phyloP scores from a whole-genome alignment of 53 echinoderm and acorn worm genomes.

The Astropecten irregularis region DNA sequence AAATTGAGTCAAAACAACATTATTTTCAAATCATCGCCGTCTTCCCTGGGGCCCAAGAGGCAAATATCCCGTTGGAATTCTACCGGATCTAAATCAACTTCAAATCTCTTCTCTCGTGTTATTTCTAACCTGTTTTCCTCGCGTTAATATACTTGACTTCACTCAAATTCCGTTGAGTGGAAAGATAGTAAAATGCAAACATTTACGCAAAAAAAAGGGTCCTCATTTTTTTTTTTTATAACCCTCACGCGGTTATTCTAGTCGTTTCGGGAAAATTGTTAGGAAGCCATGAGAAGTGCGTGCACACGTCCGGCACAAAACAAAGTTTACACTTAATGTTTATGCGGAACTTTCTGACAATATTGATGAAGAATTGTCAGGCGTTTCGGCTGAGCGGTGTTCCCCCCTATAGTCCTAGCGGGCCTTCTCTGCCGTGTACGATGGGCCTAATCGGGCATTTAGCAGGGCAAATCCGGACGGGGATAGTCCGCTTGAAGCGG shows the following conservation, averaged over 20 bases:
- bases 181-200: constrained; percentile 43
- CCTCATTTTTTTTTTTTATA: neutral
- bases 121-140: constrained; percentile 35
- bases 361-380: constrained; percentile 39
- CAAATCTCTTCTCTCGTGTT: constrained; percentile 16
- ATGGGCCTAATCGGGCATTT: constrained; percentile 4
- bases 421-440: no score
- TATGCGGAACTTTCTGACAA: constrained; percentile 50
- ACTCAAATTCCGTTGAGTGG: constrained; percentile 52
- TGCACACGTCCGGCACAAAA: constrained; percentile 31
- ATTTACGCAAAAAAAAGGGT: constrained; percentile 18
- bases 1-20: no score
- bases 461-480: neutral
- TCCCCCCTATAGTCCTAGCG: no score
- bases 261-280: neutral
- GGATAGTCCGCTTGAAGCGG: no score
- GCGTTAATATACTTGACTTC: constrained; percentile 40
- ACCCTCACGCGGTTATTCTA: neutral
- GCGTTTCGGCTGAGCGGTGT: constrained; percentile 20
- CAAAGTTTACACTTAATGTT: constrained; percentile 47
- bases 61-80: constrained; percentile 23
- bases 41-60: neutral
- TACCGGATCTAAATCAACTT: neutral
- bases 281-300: constrained; percentile 8
- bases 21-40: no score